Conservation (phyloP, 2,113 vertebrate species). For the Strix uralensis region DNA sequence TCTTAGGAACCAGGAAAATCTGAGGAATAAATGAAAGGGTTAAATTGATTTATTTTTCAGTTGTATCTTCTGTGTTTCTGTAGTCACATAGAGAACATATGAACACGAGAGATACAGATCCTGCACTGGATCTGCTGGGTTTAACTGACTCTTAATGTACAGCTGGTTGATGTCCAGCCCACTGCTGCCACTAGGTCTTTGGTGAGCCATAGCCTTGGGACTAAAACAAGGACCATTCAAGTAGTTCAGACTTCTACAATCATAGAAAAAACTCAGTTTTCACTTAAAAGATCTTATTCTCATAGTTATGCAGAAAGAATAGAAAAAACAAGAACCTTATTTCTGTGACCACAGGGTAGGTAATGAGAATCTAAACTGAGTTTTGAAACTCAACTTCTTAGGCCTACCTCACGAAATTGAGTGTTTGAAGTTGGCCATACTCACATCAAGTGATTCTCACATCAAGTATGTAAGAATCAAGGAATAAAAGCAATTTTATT, state of each 20-base stretch:
- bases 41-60: not conserved
- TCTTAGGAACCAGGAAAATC: slow-evolving; percentile 93
- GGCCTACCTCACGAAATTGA: not conserved
- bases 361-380: not conserved
- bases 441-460: not conserved
- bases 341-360: not conserved
- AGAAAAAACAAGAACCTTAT: not conserved
- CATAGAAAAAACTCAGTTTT: not conserved
- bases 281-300: not conserved
- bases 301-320: not conserved
- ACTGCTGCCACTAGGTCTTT: not conserved
- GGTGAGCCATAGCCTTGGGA: not conserved
- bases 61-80: not conserved
- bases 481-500: not conserved
- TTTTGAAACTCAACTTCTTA: not conserved
- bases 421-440: not conserved
- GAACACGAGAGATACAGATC: not conserved
- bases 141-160: not conserved
- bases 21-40: slow-evolving; percentile 52
- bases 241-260: not conserved
- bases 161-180: not conserved
- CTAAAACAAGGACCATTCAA: not conserved
- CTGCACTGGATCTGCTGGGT: not conserved
- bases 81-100: not conserved
- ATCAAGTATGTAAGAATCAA: not conserved